A percentile compares a stretch with the other conserved stretches of the same genome.
Conservation (phyloP, 1,140 invertebrate species). For the Andrena cerasifolii region DNA sequence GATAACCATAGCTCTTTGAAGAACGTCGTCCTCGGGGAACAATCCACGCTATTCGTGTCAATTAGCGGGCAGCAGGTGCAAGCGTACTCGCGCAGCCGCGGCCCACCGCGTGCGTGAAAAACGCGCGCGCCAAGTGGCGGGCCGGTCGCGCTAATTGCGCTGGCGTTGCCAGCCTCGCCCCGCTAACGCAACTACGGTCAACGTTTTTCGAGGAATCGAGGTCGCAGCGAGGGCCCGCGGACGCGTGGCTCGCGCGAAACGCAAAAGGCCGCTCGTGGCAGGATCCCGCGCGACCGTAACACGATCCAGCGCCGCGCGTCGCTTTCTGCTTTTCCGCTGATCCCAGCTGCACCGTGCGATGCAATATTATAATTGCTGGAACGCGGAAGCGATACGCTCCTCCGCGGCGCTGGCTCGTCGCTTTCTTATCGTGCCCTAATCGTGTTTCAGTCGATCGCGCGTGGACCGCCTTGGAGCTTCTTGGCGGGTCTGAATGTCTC, state of each 20-base stretch:
- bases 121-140: too few relatives aligned
- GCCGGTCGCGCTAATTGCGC: conserved; percentile 52
- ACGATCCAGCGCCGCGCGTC: conserved; percentile 13
- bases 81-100: conserved; percentile 20
- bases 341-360: conserved; percentile 1
- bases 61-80: conserved; percentile 61
- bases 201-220: conserved; percentile 49
- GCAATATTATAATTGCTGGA: conserved; percentile 52
- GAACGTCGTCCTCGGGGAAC: conserved; percentile 56
- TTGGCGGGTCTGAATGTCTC: neutral
- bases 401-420: neutral
- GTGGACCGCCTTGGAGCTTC: neutral
- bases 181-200: conserved; percentile 33
- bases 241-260: neutral
- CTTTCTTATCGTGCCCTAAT: conserved; percentile 11
- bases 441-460: conserved; percentile 18
- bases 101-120: conserved; percentile 39
- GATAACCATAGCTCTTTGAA: neutral
- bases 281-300: conserved; percentile 22
- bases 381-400: conserved; percentile 46
- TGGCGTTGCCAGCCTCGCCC: neutral
- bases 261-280: conserved; percentile 11
- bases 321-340: conserved; percentile 44
- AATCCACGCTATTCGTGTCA: conserved; percentile 61
- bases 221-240: conserved; percentile 19